Evolutionary conservation across 1,140 invertebrate genomes (phyloP).

Genomic region (Acromyrmex echinatior): DNA sequence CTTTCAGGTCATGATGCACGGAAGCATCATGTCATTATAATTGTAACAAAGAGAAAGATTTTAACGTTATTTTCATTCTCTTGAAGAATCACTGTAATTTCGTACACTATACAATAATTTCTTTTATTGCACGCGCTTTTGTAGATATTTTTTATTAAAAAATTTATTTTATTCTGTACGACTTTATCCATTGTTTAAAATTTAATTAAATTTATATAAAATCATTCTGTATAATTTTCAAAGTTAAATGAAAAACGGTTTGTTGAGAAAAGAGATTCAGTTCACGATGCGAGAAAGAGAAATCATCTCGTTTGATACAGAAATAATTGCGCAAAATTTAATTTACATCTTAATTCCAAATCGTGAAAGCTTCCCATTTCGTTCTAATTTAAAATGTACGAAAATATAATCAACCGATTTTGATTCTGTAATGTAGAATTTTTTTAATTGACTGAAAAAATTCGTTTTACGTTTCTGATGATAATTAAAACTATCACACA

Average conservation of each 20-base stretch:
- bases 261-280: neutral
- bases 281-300: neutral
- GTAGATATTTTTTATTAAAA: neutral
- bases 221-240: neutral
- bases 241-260: neutral
- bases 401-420: neutral
- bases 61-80: neutral
- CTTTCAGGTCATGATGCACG: slow-evolving; percentile 5
- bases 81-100: neutral
- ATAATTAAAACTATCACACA: neutral
- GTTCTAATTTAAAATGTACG: neutral
- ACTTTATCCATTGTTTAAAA: neutral
- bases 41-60: slow-evolving; percentile 3
- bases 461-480: neutral
- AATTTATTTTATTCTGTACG: neutral
- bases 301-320: neutral
- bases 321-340: slow-evolving; percentile 1
- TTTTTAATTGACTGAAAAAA: neutral
- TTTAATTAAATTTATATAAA: neutral
- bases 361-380: neutral
- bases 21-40: neutral
- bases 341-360: slow-evolving; percentile 9
- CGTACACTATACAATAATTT: neutral
- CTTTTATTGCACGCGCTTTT: neutral
- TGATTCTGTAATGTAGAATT: neutral